phyloP scores from a whole-genome alignment of 2,888 invertebrate species.

The Omphaloscelis lunosa region DNA sequence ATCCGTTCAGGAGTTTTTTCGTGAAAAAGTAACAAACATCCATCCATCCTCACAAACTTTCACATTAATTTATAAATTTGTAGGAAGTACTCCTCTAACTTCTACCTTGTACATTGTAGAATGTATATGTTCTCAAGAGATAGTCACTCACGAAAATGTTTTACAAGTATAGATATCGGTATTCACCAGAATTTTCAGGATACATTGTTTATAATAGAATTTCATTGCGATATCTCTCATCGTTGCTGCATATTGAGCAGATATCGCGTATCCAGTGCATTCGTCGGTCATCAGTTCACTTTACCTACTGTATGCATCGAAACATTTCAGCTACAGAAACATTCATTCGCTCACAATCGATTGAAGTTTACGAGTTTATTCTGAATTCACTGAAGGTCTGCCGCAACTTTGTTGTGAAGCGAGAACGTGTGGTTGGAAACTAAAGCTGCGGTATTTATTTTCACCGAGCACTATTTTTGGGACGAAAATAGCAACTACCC shows the following conservation, averaged over 20 bases:
- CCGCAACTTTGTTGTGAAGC: background rate
- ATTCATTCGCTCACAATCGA: conserved; percentile 32
- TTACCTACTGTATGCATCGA: background rate
- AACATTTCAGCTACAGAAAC: conserved; percentile 26
- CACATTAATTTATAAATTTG: too few species aligned
- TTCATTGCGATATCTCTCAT: conserved; percentile 46
- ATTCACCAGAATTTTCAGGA: background rate
- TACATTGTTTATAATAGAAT: conserved; percentile 30
- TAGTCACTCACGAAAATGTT: background rate
- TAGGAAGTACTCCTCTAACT: too few species aligned
- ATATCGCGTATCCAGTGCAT: conserved; percentile 17
- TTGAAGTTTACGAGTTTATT: conserved; percentile 20
- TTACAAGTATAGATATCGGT: background rate
- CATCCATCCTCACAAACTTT: too few species aligned
- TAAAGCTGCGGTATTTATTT: background rate
- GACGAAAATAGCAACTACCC: background rate
- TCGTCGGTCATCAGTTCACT: conserved; percentile 27
- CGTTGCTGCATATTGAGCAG: conserved; percentile 43
- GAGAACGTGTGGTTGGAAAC: background rate
- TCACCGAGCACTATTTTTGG: background rate
- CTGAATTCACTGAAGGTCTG: conserved; percentile 12
- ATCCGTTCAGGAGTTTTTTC: too few species aligned
- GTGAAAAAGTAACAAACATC: too few species aligned
- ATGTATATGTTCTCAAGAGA: too few species aligned
- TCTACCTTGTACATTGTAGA: too few species aligned